Conservation (phyloP, 2,797 vertebrate genomes). For the Rhinella marina region DNA sequence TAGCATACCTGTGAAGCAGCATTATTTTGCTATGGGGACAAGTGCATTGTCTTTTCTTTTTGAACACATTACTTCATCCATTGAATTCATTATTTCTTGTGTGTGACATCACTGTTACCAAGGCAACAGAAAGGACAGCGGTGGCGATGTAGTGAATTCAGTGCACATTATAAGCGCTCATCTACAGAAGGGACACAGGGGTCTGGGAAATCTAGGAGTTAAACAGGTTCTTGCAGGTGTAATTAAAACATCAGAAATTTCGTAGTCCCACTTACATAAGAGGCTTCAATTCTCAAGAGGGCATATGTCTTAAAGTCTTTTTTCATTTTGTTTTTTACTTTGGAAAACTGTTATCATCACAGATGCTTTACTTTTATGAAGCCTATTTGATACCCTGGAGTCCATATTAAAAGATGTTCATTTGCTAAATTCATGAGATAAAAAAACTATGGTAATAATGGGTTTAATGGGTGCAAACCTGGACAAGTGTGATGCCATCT, state of each 20-base stretch:
- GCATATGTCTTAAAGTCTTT: no score
- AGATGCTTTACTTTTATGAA: not conserved
- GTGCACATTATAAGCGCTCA: slow-evolving; percentile 30
- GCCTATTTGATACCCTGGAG: no score
- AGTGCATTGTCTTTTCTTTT: slow-evolving; percentile 18
- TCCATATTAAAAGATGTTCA: not conserved
- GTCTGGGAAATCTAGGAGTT: slow-evolving; percentile 16
- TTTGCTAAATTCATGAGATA: not conserved
- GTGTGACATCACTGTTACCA: slow-evolving; percentile 40
- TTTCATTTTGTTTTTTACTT: not conserved
- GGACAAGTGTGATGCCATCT: not conserved
- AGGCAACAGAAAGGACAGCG: slow-evolving; percentile 40
- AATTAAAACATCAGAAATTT: not conserved
- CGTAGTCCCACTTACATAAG: not conserved
- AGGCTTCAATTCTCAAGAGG: not conserved
- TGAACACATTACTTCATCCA: slow-evolving; percentile 38
- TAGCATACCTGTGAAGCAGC: slow-evolving; percentile 6
- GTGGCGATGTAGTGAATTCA: not conserved
- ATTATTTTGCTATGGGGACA: slow-evolving; percentile 22
- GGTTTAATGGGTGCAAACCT: not conserved
- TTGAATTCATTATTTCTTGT: slow-evolving; percentile 33
- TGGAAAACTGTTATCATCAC: not conserved
- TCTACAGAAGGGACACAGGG: slow-evolving; percentile 8
- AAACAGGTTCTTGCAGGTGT: not conserved
- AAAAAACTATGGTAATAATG: no score